phyloP scores from a whole-genome alignment of 2,113 vertebrate species.

The Orthonyx spaldingii region DNA sequence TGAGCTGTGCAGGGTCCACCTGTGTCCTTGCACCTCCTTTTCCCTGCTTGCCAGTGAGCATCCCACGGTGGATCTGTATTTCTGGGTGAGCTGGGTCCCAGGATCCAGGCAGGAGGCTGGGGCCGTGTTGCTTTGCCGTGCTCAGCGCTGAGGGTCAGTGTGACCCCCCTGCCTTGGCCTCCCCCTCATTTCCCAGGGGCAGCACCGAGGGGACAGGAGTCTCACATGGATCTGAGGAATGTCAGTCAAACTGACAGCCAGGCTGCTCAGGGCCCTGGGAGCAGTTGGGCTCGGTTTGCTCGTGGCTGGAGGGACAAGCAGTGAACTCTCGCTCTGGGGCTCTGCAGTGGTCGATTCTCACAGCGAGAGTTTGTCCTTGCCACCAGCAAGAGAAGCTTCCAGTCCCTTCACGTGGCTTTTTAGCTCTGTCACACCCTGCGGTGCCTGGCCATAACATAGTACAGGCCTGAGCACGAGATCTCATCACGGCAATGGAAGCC shows the following conservation, averaged over 20 bases:
- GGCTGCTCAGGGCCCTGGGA: neutral
- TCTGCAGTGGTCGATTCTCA: neutral
- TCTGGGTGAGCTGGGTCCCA: neutral
- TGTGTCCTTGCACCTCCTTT: neutral
- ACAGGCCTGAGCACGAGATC: neutral
- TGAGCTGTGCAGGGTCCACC: neutral
- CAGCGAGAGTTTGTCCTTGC: neutral
- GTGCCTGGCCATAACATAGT: neutral
- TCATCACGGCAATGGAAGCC: neutral
- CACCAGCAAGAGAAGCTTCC: neutral
- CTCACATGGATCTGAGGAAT: accelerated
- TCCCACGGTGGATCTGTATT: accelerated
- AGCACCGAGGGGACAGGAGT: accelerated
- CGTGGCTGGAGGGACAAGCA: neutral
- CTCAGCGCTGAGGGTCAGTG: accelerated
- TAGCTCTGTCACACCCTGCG: neutral
- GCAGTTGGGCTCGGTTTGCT: neutral
- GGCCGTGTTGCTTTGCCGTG: accelerated
- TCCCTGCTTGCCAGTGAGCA: neutral
- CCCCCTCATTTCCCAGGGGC: neutral
- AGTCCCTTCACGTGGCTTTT: neutral
- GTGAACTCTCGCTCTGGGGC: neutral
- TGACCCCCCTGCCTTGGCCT: neutral
- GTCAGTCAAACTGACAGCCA: neutral
- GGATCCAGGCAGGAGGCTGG: neutral